Evolutionary conservation across 2,797 vertebrate genomes (phyloP).

Genomic region (Petrocephalus schoutedeni): DNA sequence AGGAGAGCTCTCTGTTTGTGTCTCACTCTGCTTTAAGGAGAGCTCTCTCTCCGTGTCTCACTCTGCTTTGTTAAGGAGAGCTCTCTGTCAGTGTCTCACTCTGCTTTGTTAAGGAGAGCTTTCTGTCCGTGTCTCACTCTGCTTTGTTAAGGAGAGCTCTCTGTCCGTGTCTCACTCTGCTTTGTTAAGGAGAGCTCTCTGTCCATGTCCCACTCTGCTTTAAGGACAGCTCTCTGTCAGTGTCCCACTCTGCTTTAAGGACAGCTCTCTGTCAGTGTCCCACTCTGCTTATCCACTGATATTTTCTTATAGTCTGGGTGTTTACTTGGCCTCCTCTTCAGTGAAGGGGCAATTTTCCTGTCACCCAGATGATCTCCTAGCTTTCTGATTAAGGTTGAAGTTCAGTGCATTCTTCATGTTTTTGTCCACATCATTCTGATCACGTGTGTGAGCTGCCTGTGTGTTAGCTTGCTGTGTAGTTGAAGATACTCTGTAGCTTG

Average conservation of each 20-base stretch:
- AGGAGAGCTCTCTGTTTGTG: too few relatives aligned
- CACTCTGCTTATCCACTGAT: neutral
- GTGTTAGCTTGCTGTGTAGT: neutral
- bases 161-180: too few relatives aligned
- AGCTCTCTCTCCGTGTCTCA: too few relatives aligned
- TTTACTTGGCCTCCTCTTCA: neutral
- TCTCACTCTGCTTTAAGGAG: neutral
- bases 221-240: neutral
- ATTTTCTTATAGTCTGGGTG: neutral
- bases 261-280: neutral
- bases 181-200: neutral
- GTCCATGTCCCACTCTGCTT: neutral
- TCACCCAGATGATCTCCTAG: conserved; percentile 30
- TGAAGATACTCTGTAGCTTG: too few relatives aligned
- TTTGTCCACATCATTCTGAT: neutral
- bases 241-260: neutral
- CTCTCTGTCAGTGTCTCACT: too few relatives aligned
- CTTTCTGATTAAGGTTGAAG: neutral
- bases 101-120: neutral
- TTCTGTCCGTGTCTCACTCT: too few relatives aligned
- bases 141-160: too few relatives aligned
- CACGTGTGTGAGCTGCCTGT: neutral
- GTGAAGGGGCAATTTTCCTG: neutral
- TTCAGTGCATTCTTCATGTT: neutral
- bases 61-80: too few relatives aligned